A percentile compares a stretch with the other conserved stretches of the same genome.
Conservation (phyloP, 1,140 invertebrate species). For the Bombus pyrosoma region DNA sequence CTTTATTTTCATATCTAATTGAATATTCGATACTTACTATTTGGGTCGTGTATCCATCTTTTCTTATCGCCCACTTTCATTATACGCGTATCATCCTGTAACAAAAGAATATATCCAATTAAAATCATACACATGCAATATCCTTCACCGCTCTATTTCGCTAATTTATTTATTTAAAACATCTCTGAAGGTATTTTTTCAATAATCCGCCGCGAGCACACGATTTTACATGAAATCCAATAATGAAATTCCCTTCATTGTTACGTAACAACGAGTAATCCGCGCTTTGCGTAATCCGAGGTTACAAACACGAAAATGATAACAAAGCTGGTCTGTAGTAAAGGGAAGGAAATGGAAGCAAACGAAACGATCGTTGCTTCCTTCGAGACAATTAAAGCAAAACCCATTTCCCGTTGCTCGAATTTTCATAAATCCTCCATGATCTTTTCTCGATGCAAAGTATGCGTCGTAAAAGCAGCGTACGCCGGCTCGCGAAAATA, state of each 20-base stretch:
- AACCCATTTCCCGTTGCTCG: not conserved
- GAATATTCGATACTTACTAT: slow-evolving; percentile 85
- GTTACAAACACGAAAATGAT: not conserved
- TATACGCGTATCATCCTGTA: slow-evolving; percentile 82
- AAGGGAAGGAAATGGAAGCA: not conserved
- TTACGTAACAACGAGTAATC: slow-evolving; percentile 5
- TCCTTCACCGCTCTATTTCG: not conserved
- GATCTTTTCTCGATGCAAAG: not conserved
- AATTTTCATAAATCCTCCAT: not conserved
- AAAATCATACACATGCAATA: not conserved
- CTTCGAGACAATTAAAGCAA: slow-evolving; percentile 13
- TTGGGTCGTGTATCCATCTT: slow-evolving; percentile 89
- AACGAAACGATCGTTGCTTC: not conserved
- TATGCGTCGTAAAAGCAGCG: not conserved
- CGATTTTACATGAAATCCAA: not conserved
- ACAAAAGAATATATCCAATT: slow-evolving; percentile 58
- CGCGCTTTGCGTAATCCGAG: not conserved
- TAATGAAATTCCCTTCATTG: not conserved
- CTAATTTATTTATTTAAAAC: not conserved
- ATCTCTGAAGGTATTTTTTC: not conserved
- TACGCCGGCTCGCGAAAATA: not conserved
- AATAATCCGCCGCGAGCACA: not conserved
- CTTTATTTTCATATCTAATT: no score
- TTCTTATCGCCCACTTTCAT: slow-evolving; percentile 85
- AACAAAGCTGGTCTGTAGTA: not conserved